Conservation (phyloP, 1,140 invertebrate species). For the Drosophila sucinea region DNA sequence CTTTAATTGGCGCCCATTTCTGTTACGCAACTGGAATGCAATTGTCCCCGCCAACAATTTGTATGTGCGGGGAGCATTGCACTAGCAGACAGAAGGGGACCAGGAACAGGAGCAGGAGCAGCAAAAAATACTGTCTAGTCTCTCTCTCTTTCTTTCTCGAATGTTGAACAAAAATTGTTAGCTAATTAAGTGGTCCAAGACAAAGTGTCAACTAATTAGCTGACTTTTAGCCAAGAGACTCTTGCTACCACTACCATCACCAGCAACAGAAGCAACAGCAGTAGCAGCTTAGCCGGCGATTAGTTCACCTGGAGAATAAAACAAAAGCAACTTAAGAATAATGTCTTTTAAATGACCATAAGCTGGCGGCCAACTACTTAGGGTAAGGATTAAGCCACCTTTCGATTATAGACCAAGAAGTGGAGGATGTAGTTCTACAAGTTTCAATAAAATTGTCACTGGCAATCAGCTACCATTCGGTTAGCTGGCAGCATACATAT, state of each 20-base stretch:
- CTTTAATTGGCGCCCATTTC: slow-evolving; percentile 80
- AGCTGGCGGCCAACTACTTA: slow-evolving; percentile 69
- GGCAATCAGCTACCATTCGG: not conserved
- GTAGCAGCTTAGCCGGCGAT: slow-evolving; percentile 68
- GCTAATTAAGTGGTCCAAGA: slow-evolving; percentile 78
- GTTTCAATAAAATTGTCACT: slow-evolving; percentile 62
- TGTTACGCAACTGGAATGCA: slow-evolving; percentile 80
- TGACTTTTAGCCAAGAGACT: slow-evolving; percentile 64
- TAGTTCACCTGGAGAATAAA: slow-evolving; percentile 65
- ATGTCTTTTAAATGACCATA: slow-evolving; percentile 72
- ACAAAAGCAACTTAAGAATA: slow-evolving; percentile 69
- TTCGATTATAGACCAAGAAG: slow-evolving; percentile 50
- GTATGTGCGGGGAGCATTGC: slow-evolving; percentile 70
- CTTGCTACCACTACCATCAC: not conserved
- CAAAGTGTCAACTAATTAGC: slow-evolving; percentile 79
- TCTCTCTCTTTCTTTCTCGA: not conserved
- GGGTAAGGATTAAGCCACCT: slow-evolving; percentile 46
- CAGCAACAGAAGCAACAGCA: not conserved
- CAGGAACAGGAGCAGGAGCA: not conserved
- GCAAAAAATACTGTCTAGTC: slow-evolving; percentile 16
- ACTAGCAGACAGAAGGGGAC: slow-evolving; percentile 30
- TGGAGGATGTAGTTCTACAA: slow-evolving; percentile 55
- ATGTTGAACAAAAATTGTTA: slow-evolving; percentile 10
- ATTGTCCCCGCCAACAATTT: slow-evolving; percentile 76
- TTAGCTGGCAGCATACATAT: not conserved